Evolutionary conservation across 2,888 invertebrate species (phyloP), one percentile per base, ranked within the genome.

Genomic region (Sarcophaga carnaria): DNA sequence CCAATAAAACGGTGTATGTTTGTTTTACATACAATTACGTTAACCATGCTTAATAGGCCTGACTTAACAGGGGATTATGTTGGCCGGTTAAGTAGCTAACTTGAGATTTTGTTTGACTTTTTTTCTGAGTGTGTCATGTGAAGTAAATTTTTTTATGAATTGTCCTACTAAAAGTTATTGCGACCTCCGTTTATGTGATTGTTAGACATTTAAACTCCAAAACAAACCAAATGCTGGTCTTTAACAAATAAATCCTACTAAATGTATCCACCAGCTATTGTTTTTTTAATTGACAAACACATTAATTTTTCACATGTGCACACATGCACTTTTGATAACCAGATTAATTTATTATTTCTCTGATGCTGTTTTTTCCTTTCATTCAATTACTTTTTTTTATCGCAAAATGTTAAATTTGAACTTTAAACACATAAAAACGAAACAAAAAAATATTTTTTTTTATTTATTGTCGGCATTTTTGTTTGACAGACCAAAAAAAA

Each of bases 401-500:
- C 0, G 5, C 6, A 67, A 59, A 64, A 47, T 72, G 49, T 66
- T 66, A n/a, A 66, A 60, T 74, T 74, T 75, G 62, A 81, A 69
- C 49, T 63, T 63, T 22, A 20, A 75, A 54, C 17, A 54, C 4
- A 14, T 0, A 54, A 17, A 12, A 54, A 17, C 0, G 17, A 14
- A 54, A 4, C 2, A 64, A 75, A 20, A 47, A 37, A 22, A 60
- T n/a, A 69, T 14, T 49, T 62, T 74, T 27, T 5, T 62, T 75
- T 14, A 49, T 62, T 74, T 49, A 11, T 62, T 81, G 81, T 69
- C 81, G 81, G 81, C 75, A 70, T 63, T 75, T 69, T 22, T 76
- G 75, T 81, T 81, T 81, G 81, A 70, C 67, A 62, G 49, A 17
- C 37, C 62, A 75, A 45, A 80, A 74, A 74, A 80, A 25, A 22